Evolutionary conservation across 2,797 vertebrate genomes (phyloP).

Genomic region (Crocodylus rhombifer): DNA sequence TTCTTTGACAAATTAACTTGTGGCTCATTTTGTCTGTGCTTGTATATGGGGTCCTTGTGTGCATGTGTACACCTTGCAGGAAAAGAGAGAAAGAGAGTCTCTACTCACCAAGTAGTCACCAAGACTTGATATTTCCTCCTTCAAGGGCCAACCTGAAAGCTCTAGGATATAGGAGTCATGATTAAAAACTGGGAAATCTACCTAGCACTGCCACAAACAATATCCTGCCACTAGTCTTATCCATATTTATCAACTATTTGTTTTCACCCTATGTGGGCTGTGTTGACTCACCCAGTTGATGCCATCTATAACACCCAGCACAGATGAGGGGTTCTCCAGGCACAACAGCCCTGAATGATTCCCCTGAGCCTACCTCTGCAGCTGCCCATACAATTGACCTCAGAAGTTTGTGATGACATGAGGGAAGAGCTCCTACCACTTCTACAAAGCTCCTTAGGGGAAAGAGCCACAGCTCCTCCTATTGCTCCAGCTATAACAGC

Average conservation of each 20-base stretch:
- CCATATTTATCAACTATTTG: background rate
- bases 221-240: background rate
- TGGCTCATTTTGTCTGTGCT: background rate
- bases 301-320: background rate
- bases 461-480: background rate
- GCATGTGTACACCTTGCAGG: too few species aligned
- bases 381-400: background rate
- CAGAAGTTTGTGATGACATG: background rate
- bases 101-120: background rate
- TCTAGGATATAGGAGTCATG: background rate
- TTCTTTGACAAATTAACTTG: background rate
- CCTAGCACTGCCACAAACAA: background rate
- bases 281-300: background rate
- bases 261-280: background rate
- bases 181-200: background rate
- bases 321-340: background rate
- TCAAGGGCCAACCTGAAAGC: too few species aligned
- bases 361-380: background rate
- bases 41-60: background rate
- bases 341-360: background rate
- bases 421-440: background rate
- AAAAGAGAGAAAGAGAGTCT: background rate
- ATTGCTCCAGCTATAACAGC: too few species aligned
- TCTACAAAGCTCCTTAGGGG: background rate
- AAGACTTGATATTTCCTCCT: background rate